phyloP scores from a whole-genome alignment of 2,797 vertebrate genomes.

The Cyprinella venusta region DNA sequence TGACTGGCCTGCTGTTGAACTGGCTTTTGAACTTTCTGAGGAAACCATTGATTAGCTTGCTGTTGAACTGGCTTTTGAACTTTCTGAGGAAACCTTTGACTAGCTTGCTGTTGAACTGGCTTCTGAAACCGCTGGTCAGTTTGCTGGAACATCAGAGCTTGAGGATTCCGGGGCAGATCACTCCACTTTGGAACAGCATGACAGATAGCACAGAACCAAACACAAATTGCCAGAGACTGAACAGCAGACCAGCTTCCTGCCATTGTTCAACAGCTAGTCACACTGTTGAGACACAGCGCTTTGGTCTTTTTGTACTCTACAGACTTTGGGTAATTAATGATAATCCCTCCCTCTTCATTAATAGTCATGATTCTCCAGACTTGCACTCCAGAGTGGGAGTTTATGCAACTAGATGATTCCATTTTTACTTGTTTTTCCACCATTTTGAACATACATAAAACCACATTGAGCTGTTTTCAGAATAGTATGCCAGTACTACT shows the following conservation, averaged over 20 bases:
- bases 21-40: too few relatives aligned
- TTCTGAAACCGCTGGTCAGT: not conserved
- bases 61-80: too few relatives aligned
- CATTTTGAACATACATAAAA: too few relatives aligned
- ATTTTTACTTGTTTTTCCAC: not conserved
- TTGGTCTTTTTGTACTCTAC: not conserved
- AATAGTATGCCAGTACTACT: too few relatives aligned
- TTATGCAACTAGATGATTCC: not conserved
- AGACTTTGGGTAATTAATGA: not conserved
- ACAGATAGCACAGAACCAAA: not conserved
- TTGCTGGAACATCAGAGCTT: not conserved
- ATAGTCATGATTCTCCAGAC: conserved; percentile 8
- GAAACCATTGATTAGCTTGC: too few relatives aligned
- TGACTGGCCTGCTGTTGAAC: too few relatives aligned
- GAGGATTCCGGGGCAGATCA: not conserved
- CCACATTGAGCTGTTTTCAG: too few relatives aligned
- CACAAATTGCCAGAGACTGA: not conserved
- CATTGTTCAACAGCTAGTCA: not conserved
- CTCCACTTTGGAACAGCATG: not conserved
- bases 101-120: too few relatives aligned
- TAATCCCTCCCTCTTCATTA: not conserved
- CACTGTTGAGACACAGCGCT: not conserved
- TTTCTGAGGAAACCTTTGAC: too few relatives aligned
- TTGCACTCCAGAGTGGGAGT: not conserved
- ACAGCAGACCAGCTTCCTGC: too few relatives aligned